These are phyloP conservation scores for Philotrypesis tridentata DNA, from an alignment of 1,140 invertebrate species.

Conservation along the genomic window DNA sequence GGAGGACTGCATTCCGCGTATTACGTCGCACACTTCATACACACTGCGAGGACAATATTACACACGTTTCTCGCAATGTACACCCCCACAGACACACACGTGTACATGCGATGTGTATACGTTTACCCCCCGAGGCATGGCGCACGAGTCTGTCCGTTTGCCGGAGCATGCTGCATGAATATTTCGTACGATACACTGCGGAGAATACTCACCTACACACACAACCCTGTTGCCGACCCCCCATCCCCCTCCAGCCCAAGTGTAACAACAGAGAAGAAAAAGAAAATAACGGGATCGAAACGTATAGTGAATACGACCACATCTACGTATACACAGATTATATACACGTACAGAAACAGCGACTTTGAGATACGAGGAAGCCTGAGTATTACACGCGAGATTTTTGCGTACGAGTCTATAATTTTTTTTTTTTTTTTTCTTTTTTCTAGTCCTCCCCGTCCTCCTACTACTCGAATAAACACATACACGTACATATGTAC, in stretches of 20 bases:
- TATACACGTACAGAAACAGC: neutral
- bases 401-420: too few species aligned
- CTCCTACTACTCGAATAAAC: neutral
- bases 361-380: neutral
- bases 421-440: neutral
- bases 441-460: neutral
- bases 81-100: neutral
- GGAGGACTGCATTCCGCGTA: too few species aligned
- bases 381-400: neutral
- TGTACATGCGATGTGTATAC: neutral
- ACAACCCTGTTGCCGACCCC: neutral
- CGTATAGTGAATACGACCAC: neutral
- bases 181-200: slow-evolving; percentile 18
- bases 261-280: neutral
- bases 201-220: neutral
- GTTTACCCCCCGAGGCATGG: neutral
- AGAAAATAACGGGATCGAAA: neutral
- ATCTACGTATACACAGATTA: neutral
- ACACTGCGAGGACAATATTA: neutral
- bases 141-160: neutral
- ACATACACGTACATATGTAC: neutral
- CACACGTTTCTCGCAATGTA: neutral
- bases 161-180: slow-evolving; percentile 37
- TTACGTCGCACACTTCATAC: too few species aligned
- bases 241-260: neutral